These are phyloP conservation scores for Lasioglossum leucozonium DNA, from an alignment of 2,888 invertebrate species.

Conservation along the genomic window DNA sequence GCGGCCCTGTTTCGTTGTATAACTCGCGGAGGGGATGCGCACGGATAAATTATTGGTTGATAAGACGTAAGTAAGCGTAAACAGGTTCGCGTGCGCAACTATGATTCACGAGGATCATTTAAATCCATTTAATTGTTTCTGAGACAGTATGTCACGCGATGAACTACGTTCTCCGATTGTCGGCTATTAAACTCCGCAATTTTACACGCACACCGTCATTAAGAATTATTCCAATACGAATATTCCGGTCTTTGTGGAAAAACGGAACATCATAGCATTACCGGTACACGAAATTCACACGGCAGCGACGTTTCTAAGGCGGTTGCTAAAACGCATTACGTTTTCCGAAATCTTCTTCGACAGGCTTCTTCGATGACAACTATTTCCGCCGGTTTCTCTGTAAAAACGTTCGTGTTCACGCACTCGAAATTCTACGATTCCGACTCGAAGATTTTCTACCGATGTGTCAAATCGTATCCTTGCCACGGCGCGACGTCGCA, in stretches of 20 bases:
- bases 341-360: background rate
- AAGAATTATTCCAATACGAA: background rate
- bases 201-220: constrained; percentile 1
- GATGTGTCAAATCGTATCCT: background rate
- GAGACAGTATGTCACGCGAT: constrained; percentile 45
- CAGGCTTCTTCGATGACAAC: background rate
- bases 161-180: constrained; percentile 16
- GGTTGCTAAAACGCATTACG: too few relatives aligned
- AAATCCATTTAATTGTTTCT: constrained; percentile 57
- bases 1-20: background rate
- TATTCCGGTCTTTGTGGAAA: background rate
- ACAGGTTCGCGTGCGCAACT: constrained; percentile 63
- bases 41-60: constrained; percentile 41
- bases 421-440: background rate
- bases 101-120: constrained; percentile 52
- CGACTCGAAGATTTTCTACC: background rate
- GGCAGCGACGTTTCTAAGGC: background rate
- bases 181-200: constrained; percentile 21
- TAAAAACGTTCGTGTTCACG: background rate
- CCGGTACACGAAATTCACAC: background rate
- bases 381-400: background rate
- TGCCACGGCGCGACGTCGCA: background rate
- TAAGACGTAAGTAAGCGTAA: constrained; percentile 59
- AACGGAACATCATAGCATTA: background rate
- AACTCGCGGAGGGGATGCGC: constrained; percentile 20